These are phyloP conservation scores for Hippocampus zosterae DNA, from an alignment of 2,113 vertebrate species.

Conservation along the genomic window DNA sequence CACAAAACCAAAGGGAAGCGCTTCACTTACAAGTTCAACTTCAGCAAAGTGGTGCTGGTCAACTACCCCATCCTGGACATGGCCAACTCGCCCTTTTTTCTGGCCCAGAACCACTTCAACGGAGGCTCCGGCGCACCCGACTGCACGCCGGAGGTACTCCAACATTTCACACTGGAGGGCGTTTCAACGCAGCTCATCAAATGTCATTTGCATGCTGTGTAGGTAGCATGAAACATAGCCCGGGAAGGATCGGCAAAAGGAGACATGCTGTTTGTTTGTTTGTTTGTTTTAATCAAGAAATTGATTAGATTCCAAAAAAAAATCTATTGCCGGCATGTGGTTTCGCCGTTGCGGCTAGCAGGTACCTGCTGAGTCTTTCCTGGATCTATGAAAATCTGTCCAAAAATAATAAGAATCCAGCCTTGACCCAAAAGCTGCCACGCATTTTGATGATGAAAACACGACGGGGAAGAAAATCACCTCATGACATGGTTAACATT, in stretches of 20 bases:
- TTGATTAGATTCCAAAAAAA: conserved; percentile 38
- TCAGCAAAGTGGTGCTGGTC: conserved; percentile 88
- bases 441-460: background rate
- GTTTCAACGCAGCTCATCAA: background rate
- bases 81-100: conserved; percentile 80
- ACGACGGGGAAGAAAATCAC: too few relatives aligned
- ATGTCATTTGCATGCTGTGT: background rate
- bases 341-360: conserved; percentile 34
- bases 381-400: conserved; percentile 24
- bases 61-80: conserved; percentile 87
- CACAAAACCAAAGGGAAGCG: conserved; percentile 94
- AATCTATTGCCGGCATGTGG: conserved; percentile 35
- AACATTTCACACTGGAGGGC: background rate
- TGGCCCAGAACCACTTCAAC: conserved; percentile 82
- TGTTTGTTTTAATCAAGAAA: conserved; percentile 21
- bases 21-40: conserved; percentile 96
- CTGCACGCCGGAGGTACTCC: conserved; percentile 80
- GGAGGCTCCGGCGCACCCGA: conserved; percentile 74
- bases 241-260: background rate
- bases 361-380: conserved; percentile 34
- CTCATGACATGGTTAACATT: too few relatives aligned
- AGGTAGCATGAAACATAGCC: background rate
- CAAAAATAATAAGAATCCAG: conserved; percentile 20
- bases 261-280: background rate
- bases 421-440: background rate